phyloP scores from a whole-genome alignment of 2,113 vertebrate species.

The Xiphophorus hellerii region DNA sequence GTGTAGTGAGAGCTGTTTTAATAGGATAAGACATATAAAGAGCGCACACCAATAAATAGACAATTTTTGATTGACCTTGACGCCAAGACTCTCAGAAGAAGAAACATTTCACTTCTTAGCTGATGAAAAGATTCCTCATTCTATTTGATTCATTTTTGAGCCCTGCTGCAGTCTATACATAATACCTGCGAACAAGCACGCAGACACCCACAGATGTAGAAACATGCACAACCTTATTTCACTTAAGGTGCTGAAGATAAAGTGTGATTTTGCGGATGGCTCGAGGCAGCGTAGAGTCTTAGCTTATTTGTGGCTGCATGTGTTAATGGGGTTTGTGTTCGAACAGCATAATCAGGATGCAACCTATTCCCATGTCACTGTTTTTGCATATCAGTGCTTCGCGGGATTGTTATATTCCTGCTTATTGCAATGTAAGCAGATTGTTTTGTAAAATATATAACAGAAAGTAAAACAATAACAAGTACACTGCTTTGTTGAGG shows the following conservation, averaged over 20 bases:
- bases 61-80: constrained; percentile 63
- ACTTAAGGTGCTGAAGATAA: constrained; percentile 46
- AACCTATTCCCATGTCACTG: constrained; percentile 5
- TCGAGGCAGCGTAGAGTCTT: constrained; percentile 46
- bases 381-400: neutral
- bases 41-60: constrained; percentile 38
- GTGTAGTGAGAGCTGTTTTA: constrained; percentile 3
- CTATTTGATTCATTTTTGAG: constrained; percentile 39
- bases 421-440: neutral
- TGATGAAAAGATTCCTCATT: constrained; percentile 49
- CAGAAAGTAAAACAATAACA: neutral
- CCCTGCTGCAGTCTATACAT: constrained; percentile 30
- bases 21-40: constrained; percentile 24
- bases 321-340: constrained; percentile 29
- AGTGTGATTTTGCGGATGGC: constrained; percentile 57
- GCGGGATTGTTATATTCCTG: neutral
- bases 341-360: constrained; percentile 10
- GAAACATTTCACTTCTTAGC: constrained; percentile 44
- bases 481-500: neutral
- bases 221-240: constrained; percentile 33
- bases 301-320: constrained; percentile 3
- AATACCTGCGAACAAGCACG: constrained; percentile 63
- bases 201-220: constrained; percentile 45
- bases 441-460: neutral
- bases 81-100: constrained; percentile 2